Evolutionary conservation across 2,797 vertebrate species (phyloP), one percentile per base, ranked within the genome.

Genomic region (Pteropus rufus): DNA sequence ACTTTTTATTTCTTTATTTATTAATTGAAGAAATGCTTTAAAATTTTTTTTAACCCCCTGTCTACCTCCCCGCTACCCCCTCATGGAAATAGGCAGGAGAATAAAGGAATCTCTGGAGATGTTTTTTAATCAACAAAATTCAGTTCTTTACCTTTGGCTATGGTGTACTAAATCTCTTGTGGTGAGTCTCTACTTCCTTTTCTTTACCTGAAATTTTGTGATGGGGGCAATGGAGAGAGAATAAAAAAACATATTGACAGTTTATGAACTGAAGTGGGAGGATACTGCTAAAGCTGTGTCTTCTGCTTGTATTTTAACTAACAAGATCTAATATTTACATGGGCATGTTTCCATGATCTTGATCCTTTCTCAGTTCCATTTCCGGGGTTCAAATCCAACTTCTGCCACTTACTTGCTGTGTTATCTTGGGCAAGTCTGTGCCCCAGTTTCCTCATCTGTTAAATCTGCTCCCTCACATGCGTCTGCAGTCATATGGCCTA

Each of bases 121-220:
- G 10, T 34, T 56, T 96, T 79, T 93, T 52, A 75, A 76, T 91
- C 21, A 91, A 49, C 23, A 94, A 73, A 80, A 70, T 69, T 94
- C 3, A n/a, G 2, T 84, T 93, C 15, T 91, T 91, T 88, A n/a
- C 44, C 60, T 89, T 94, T 93, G 72, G 10, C 23, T 89, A 3
- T 90, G 31, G 11, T 72, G 31, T 94, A 19, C 34, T 81, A 84
- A 85, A 29, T 82, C 36, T 94, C 21, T 86, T 46, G 5, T 85
- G 70, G 56, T 77, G 26, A 85, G 36, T 85, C 11, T 88, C n/a
- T 76, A 58, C 46, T 89, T 93, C 49, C 15, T 5, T 70, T 41
- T 88, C 5, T 18, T 75, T 39, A 75, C 24, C 44, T 81, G 29
- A 94, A 58, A 36, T 80, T 93, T 89, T 76, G 54, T 89, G 6